Percentiles rank a stretch among this genome's conserved stretches.
phyloP scores from a whole-genome alignment of 2,113 vertebrate species.

The Tonatia bakeri region DNA sequence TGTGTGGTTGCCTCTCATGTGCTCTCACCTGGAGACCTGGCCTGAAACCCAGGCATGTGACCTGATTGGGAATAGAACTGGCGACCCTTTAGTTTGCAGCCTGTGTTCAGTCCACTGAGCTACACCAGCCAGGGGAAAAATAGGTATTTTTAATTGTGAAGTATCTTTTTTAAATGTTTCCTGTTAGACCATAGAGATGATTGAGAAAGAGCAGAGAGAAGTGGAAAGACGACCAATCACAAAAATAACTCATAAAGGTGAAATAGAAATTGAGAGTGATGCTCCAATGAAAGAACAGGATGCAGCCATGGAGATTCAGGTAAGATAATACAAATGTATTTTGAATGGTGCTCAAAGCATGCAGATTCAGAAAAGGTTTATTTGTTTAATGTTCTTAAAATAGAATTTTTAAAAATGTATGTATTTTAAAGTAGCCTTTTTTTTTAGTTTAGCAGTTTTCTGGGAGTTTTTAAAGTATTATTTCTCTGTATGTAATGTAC shows the following conservation, averaged over 20 bases:
- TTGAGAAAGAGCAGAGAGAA: slow-evolving; percentile 97
- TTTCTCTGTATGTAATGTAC: neutral
- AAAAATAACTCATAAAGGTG: slow-evolving; percentile 99
- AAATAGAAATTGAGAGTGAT: slow-evolving; percentile 98
- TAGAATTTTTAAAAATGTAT: neutral
- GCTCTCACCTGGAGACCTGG: too few species aligned
- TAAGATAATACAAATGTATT: slow-evolving; percentile 60
- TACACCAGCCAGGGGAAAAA: too few species aligned
- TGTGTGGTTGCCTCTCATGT: too few species aligned
- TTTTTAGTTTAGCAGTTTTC: neutral
- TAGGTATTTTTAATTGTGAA: neutral
- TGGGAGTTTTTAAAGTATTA: neutral
- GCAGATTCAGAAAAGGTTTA: neutral
- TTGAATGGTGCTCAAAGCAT: neutral
- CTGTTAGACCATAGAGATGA: slow-evolving; percentile 97
- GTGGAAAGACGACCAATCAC: slow-evolving; percentile 96
- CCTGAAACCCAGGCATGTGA: too few species aligned
- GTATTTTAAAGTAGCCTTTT: neutral
- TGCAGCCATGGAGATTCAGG: slow-evolving; percentile 88
- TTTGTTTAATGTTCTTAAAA: neutral
- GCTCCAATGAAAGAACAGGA: slow-evolving; percentile 91
- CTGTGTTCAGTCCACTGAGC: too few species aligned
- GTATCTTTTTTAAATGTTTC: slow-evolving; percentile 47
- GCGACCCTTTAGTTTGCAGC: too few species aligned
- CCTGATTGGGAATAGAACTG: too few species aligned